These are phyloP conservation scores for Sinosuthora webbiana DNA, from an alignment of 2,113 vertebrate genomes.

Conservation along the genomic window DNA sequence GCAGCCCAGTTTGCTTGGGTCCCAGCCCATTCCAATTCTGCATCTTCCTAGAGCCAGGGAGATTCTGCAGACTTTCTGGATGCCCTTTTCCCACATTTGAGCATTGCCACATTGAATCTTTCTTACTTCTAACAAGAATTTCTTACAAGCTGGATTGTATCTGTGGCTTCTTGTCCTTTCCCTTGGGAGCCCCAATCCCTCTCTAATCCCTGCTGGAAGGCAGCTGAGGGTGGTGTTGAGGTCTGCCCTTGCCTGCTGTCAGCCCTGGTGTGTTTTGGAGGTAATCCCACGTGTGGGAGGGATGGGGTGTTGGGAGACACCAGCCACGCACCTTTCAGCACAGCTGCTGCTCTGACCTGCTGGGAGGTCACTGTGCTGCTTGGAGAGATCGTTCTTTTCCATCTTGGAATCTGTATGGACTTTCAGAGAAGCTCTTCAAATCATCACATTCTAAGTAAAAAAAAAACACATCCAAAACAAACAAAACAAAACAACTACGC, in stretches of 20 bases:
- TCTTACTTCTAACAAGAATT: background rate
- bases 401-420: background rate
- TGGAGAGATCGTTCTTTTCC: background rate
- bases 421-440: background rate
- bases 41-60: background rate
- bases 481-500: background rate
- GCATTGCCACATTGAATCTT: background rate
- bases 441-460: background rate
- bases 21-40: background rate
- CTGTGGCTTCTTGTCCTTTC: background rate
- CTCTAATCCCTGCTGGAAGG: background rate
- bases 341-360: background rate
- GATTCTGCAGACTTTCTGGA: background rate
- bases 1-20: background rate
- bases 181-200: background rate
- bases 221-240: background rate
- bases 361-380: background rate
- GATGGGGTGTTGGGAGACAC: background rate
- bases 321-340: background rate
- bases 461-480: rapidly evolving
- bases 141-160: background rate
- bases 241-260: background rate
- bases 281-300: background rate
- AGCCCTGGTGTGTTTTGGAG: rapidly evolving
- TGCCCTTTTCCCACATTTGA: background rate